Percentiles rank a stretch among this genome's conserved stretches.
Conservation (phyloP, 2,888 invertebrate species). For the Subacronicta megacephala region DNA sequence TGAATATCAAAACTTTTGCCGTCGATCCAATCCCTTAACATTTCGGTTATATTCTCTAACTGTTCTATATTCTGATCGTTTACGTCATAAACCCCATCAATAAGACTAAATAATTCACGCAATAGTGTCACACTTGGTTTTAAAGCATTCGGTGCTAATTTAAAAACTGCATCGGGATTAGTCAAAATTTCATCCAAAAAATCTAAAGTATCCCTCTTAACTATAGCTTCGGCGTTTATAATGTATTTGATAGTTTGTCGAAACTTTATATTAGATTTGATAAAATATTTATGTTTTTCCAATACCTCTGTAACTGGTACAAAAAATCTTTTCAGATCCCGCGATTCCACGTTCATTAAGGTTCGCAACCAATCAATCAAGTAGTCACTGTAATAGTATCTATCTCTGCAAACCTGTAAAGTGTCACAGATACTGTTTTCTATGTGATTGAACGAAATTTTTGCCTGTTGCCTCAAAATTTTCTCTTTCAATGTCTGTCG, state of each 20-base stretch:
- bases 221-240: constrained; percentile 44
- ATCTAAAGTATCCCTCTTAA: constrained; percentile 68
- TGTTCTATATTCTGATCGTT: constrained; percentile 57
- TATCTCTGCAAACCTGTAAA: constrained; percentile 65
- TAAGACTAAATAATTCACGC: constrained; percentile 55
- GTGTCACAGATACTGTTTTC: constrained; percentile 62
- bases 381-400: constrained; percentile 64
- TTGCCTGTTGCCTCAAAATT: constrained; percentile 67
- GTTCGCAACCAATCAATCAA: constrained; percentile 65
- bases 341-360: constrained; percentile 52
- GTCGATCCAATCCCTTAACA: constrained; percentile 50
- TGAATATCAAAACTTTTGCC: constrained; percentile 48
- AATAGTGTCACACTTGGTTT: constrained; percentile 56
- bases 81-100: constrained; percentile 66
- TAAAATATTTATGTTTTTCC: constrained; percentile 54
- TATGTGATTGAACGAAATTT: constrained; percentile 62
- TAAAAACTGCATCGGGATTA: constrained; percentile 55
- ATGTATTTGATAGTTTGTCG: constrained; percentile 60
- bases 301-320: constrained; percentile 53
- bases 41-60: constrained; percentile 59
- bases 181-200: constrained; percentile 69
- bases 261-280: constrained; percentile 62
- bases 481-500: constrained; percentile 63
- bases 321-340: constrained; percentile 60
- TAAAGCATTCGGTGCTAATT: constrained; percentile 53